Base-by-base conservation (phyloP, 2,797 vertebrate genomes). In the Pantherophis vulpinus region DNA sequence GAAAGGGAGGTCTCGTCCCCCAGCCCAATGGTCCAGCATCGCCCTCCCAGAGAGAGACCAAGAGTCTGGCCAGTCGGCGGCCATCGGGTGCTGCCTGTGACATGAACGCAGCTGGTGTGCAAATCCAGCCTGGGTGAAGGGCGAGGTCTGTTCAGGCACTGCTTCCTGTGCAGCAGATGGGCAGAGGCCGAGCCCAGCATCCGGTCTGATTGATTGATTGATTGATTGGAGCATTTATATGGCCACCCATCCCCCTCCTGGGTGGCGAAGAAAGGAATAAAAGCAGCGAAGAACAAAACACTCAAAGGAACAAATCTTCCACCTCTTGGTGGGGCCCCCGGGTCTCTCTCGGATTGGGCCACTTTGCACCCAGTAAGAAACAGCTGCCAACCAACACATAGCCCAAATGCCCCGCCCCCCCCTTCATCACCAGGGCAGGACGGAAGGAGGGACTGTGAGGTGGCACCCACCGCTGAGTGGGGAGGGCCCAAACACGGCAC, bases 241-340 rank as follows among this genome's bases (percentile, higher is more conserved):
- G 63, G 63, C 29, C 5, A 5, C n/a, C 66, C 66, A 5, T n/a
- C 66, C 63, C 63, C 11, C 63, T 70, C 5, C n/a, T 14, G 29
- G 63, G n/a, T 16, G 63, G 63, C 0, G 5, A n/a, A n/a, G 27
- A 29, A 4, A 29, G 61, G 1, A 29, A 29, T 12, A 13, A 14
- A n/a, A n/a, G 10, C 63, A 14, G 63, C 2, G 5, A 32, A 70
- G 4, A 5, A 1, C 14, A 2, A 14, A 18, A 13, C 13, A 1
- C 29, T 5, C 27, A n/a, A 5, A n/a, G 1, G 1, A 29, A 29
- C 3, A n/a, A 2, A 13, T 5, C 4, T 13, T 2, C 23, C 8
- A 7, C 3, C 25, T 10, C 60, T 61, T 27, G 60, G 10, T 4
- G 60, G 60, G 29, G 29, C 11, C 63, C 29, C 11, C 6, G 4